These are phyloP conservation scores for Vireo griseus DNA, from an alignment of 2,797 vertebrate species.

Conservation along the genomic window DNA sequence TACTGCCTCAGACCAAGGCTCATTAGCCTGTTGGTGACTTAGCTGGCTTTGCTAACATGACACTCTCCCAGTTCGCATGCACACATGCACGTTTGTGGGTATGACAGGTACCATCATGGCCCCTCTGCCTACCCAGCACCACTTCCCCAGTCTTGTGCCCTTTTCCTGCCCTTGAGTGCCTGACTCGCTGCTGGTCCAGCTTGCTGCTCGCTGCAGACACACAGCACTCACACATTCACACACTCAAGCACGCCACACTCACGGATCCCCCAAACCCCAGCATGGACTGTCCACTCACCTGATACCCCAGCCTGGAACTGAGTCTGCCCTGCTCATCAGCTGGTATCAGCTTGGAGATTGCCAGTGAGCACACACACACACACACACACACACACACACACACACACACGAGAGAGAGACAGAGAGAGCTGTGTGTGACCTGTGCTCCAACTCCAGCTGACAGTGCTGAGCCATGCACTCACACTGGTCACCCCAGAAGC, in stretches of 20 bases:
- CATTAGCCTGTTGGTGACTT: neutral
- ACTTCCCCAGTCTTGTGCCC: rapidly evolving
- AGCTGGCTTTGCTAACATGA: neutral
- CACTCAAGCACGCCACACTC: neutral
- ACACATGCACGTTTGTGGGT: rapidly evolving
- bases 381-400: too few relatives aligned
- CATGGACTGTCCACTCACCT: too few relatives aligned
- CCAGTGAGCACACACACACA: neutral
- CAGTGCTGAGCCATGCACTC: neutral
- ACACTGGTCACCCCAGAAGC: too few relatives aligned
- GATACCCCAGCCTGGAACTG: rapidly evolving
- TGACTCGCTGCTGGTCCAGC: neutral
- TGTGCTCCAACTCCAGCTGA: neutral
- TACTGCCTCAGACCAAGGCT: neutral
- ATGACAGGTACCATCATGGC: neutral
- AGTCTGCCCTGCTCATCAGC: neutral
- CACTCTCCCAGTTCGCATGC: neutral
- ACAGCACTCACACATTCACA: neutral
- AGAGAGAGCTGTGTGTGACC: neutral
- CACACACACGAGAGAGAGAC: too few relatives aligned
- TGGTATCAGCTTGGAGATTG: neutral
- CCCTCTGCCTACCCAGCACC: rapidly evolving
- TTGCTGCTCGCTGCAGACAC: neutral
- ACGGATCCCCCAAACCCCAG: neutral
- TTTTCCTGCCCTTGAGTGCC: neutral